These are phyloP conservation scores for Sphecodes monilicornis DNA, from an alignment of 2,888 invertebrate genomes.

Conservation along the genomic window DNA sequence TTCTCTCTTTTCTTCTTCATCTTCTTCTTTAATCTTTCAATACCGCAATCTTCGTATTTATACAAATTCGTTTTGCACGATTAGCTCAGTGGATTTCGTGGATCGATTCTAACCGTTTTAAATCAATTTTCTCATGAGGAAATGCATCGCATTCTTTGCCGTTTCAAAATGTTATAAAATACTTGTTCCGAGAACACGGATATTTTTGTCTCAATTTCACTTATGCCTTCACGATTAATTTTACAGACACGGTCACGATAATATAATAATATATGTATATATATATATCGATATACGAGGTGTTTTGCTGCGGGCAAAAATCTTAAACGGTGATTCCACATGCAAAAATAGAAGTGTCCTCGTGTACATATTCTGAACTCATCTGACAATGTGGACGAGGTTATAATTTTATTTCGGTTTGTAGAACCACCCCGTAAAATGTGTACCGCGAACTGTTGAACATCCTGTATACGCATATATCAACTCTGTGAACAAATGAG, in stretches of 20 bases:
- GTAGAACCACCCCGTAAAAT: not conserved
- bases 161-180: slow-evolving; percentile 51
- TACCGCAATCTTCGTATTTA: slow-evolving; percentile 43
- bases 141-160: slow-evolving; percentile 11
- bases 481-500: slow-evolving; percentile 70
- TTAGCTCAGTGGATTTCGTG: slow-evolving; percentile 14
- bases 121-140: slow-evolving; percentile 4
- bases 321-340: not conserved
- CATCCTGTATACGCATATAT: slow-evolving; percentile 39
- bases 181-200: slow-evolving; percentile 45
- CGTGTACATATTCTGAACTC: not conserved
- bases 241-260: slow-evolving; percentile 54
- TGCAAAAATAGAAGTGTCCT: not conserved
- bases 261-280: not conserved
- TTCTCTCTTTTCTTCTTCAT: not conserved
- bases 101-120: slow-evolving; percentile 28
- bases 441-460: not conserved
- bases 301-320: not conserved
- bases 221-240: slow-evolving; percentile 34
- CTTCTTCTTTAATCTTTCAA: slow-evolving; percentile 20
- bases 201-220: slow-evolving; percentile 31
- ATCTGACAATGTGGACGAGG: not conserved
- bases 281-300: not conserved
- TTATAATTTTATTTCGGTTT: not conserved
- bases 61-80: slow-evolving; percentile 47